A percentile compares a stretch with the other conserved stretches of the same genome.
phyloP scores from a whole-genome alignment of 2,888 invertebrate genomes.

The Keiferia lycopersicella region DNA sequence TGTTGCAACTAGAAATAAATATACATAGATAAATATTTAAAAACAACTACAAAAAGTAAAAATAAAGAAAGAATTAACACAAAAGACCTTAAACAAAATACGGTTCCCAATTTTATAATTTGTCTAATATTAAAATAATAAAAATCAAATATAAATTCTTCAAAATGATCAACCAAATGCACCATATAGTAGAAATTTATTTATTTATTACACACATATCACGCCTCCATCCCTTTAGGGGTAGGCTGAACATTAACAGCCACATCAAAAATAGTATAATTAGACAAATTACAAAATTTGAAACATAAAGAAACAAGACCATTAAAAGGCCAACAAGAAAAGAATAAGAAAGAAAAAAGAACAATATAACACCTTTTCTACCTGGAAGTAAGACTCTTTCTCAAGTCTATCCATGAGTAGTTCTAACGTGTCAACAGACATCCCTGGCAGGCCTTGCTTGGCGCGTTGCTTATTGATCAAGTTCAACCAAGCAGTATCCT shows the following conservation, averaged over 20 bases:
- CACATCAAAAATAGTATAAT: too few species aligned
- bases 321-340: background rate
- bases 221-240: too few species aligned
- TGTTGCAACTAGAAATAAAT: slow-evolving; percentile 10
- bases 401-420: slow-evolving; percentile 98
- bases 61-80: background rate
- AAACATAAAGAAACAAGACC: too few species aligned
- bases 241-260: too few species aligned
- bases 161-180: too few species aligned
- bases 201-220: too few species aligned
- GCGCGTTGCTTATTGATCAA: slow-evolving; percentile 92
- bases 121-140: too few species aligned
- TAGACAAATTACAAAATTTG: too few species aligned
- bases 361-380: slow-evolving; percentile 43
- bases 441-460: slow-evolving; percentile 85
- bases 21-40: slow-evolving; percentile 4
- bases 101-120: too few species aligned
- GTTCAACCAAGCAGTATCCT: slow-evolving; percentile 96
- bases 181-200: too few species aligned
- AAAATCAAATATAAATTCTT: background rate
- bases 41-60: background rate
- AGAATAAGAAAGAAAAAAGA: background rate
- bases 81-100: too few species aligned
- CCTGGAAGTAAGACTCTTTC: slow-evolving; percentile 98
- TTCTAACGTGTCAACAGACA: slow-evolving; percentile 95